Conservation (phyloP, 2,113 vertebrate species). For the Rhinopomastus cyanomelas region DNA sequence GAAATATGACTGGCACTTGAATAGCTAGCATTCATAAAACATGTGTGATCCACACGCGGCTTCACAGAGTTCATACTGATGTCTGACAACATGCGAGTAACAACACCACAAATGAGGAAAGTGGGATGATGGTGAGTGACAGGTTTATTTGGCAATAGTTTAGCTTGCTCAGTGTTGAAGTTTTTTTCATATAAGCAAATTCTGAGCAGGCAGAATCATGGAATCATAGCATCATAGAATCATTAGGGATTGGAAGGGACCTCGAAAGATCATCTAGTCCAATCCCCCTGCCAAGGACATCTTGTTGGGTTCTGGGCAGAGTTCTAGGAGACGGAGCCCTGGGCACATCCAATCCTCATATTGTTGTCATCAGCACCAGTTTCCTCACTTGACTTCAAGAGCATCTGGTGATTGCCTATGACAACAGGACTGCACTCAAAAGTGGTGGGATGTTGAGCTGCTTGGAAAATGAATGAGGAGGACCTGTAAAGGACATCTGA, state of each 20-base stretch:
- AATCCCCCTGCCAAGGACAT: too few relatives aligned
- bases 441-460: fast-evolving
- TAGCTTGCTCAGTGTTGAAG: not conserved
- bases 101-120: not conserved
- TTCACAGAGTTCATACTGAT: not conserved
- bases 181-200: not conserved
- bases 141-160: not conserved
- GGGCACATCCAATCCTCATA: not conserved
- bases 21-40: not conserved
- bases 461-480: not conserved
- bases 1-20: not conserved
- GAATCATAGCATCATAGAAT: too few relatives aligned
- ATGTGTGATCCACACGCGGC: not conserved
- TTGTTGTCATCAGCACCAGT: not conserved
- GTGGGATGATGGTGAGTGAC: not conserved
- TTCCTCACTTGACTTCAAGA: not conserved
- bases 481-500: not conserved
- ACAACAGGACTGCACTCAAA: not conserved
- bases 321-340: not conserved
- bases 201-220: not conserved
- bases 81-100: not conserved
- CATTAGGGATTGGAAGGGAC: too few relatives aligned
- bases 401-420: not conserved
- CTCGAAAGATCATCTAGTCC: too few relatives aligned
- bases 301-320: not conserved